These are phyloP conservation scores for Gorsachius magnificus DNA, from an alignment of 2,797 vertebrate genomes.

Conservation along the genomic window DNA sequence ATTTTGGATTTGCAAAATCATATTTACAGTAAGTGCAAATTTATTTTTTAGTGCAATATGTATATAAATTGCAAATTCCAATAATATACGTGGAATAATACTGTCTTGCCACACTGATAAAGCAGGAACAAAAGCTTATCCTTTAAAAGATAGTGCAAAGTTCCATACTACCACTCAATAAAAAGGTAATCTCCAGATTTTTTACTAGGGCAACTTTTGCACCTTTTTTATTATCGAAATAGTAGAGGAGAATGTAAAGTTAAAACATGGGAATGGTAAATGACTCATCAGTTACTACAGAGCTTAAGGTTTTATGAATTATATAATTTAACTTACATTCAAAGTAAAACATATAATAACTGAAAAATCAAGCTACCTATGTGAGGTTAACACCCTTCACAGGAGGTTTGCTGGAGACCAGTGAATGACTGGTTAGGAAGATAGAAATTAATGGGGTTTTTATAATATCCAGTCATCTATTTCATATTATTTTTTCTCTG, in stretches of 20 bases:
- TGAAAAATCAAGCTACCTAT: background rate
- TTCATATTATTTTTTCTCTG: background rate
- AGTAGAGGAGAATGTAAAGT: background rate
- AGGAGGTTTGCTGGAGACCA: background rate
- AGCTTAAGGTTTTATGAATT: background rate
- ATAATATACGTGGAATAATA: background rate
- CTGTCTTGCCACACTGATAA: background rate
- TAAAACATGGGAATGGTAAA: background rate
- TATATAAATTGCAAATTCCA: background rate
- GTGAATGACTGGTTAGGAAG: background rate
- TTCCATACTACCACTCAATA: background rate
- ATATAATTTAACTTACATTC: background rate
- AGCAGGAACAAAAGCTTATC: background rate
- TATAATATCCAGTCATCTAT: rapidly evolving
- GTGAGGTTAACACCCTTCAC: background rate
- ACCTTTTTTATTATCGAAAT: background rate
- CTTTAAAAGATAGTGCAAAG: background rate
- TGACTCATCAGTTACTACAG: background rate
- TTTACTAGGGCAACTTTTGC: background rate
- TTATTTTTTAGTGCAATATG: background rate
- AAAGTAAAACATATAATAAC: background rate
- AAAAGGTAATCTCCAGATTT: background rate
- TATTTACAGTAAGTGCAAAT: background rate
- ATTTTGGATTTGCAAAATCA: background rate
- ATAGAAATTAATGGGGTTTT: background rate